A percentile compares a stretch with the other conserved stretches of the same genome.
Evolutionary conservation across 2,113 vertebrate genomes (phyloP).

Genomic region (Platichthys stellatus): DNA sequence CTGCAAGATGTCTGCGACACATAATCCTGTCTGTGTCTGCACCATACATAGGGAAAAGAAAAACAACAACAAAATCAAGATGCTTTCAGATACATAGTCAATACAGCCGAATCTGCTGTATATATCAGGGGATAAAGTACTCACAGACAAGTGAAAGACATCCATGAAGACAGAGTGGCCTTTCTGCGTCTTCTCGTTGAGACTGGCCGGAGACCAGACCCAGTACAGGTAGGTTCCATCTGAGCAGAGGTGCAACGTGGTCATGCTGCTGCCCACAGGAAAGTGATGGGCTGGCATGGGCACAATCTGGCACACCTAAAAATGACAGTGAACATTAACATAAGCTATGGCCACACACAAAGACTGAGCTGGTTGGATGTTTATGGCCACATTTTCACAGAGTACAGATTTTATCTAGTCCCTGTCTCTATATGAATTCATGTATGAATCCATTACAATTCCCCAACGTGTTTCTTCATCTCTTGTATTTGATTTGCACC

Average conservation of each 20-base stretch:
- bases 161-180: conserved; percentile 99
- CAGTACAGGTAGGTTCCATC: conserved; percentile 97
- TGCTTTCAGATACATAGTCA: not conserved
- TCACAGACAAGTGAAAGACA: conserved; percentile 92
- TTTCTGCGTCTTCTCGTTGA: conserved; percentile 98
- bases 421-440: not conserved
- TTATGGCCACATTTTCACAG: not conserved
- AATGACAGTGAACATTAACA: conserved; percentile 13
- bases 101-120: not conserved
- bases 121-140: conserved; percentile 23
- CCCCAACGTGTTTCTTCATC: not conserved
- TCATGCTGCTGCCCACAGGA: conserved; percentile 94
- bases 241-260: conserved; percentile 95
- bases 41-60: conserved; percentile 14
- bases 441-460: not conserved
- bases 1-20: conserved; percentile 88
- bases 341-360: not conserved
- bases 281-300: conserved; percentile 95
- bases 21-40: conserved; percentile 90
- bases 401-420: not conserved
- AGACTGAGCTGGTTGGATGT: not conserved
- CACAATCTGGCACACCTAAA: conserved; percentile 92
- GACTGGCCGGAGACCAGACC: conserved; percentile 97
- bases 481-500: not conserved
- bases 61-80: not conserved